These are phyloP conservation scores for Protonibea diacanthus DNA, from an alignment of 2,797 vertebrate species.

Conservation along the genomic window DNA sequence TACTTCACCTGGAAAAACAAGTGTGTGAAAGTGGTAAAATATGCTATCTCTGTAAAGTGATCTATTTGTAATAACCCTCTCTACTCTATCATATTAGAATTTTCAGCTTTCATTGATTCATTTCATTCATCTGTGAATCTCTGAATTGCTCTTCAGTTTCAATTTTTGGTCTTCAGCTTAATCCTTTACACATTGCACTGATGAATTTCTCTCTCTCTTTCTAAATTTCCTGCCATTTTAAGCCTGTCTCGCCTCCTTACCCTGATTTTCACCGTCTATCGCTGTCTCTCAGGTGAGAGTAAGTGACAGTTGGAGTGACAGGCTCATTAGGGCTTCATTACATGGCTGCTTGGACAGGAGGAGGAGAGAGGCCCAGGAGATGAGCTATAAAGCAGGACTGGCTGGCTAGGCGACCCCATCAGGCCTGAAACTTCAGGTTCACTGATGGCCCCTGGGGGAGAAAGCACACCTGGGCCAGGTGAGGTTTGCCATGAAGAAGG, in stretches of 20 bases:
- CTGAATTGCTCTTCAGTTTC: neutral
- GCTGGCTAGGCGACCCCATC: constrained; percentile 37
- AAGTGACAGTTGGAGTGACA: constrained; percentile 72
- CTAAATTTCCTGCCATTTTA: neutral
- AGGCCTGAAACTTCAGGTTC: constrained; percentile 35
- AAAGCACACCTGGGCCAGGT: constrained; percentile 73
- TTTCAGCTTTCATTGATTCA: neutral
- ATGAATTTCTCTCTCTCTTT: constrained; percentile 14
- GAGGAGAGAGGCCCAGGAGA: constrained; percentile 58
- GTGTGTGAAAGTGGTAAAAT: constrained; percentile 5
- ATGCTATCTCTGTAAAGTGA: neutral
- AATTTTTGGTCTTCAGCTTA: neutral
- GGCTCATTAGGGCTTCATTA: constrained; percentile 79
- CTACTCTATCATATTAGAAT: neutral
- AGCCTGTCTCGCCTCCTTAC: constrained; percentile 1
- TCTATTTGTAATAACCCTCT: neutral
- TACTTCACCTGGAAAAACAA: too few relatives aligned
- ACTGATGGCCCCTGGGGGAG: constrained; percentile 20
- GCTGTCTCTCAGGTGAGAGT: constrained; percentile 49
- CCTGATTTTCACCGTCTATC: neutral
- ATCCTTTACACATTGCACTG: constrained; percentile 2
- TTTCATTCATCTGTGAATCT: too few relatives aligned
- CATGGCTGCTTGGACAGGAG: constrained; percentile 71
- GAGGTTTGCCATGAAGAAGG: constrained; percentile 40
- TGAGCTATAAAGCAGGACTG: constrained; percentile 51